These are phyloP conservation scores for Odobenus rosmarus DNA, from an alignment of 2,113 vertebrate genomes.

Conservation along the genomic window DNA sequence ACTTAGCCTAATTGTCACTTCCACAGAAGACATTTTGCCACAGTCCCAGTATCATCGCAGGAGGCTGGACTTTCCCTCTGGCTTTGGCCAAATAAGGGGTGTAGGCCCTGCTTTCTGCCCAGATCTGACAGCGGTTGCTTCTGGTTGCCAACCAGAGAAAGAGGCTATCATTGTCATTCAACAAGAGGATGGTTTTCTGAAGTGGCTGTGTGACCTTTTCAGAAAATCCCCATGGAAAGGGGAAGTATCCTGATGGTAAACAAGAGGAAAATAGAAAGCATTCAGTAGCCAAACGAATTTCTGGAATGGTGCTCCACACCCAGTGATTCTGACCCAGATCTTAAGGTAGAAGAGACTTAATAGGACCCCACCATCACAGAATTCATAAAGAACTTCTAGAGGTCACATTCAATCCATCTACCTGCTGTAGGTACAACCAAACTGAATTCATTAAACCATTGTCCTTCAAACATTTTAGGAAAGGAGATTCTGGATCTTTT, in stretches of 20 bases:
- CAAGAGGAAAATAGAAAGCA: constrained; percentile 61
- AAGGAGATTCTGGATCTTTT: constrained; percentile 34
- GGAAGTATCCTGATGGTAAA: constrained; percentile 67
- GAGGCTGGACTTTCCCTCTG: constrained; percentile 74
- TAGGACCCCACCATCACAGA: not conserved
- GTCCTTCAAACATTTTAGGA: not conserved
- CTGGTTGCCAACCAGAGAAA: constrained; percentile 56
- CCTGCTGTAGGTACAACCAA: not conserved
- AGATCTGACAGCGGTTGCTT: not conserved
- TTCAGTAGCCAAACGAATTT: not conserved
- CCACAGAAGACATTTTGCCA: not conserved
- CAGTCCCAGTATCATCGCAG: not conserved
- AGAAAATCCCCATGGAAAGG: constrained; percentile 70
- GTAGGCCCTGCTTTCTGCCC: not conserved
- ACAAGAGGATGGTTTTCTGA: constrained; percentile 29
- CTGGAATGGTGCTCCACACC: not conserved
- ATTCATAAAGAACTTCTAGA: not conserved
- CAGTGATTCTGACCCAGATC: not conserved
- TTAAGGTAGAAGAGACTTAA: not conserved
- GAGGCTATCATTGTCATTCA: constrained; percentile 56
- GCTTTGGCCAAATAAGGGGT: constrained; percentile 35
- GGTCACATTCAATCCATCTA: not conserved
- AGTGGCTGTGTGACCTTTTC: constrained; percentile 57
- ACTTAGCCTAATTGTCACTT: not conserved
- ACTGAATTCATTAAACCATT: not conserved